Evolutionary conservation across 1,140 invertebrate genomes (phyloP).

Genomic region (Elysia chlorotica): DNA sequence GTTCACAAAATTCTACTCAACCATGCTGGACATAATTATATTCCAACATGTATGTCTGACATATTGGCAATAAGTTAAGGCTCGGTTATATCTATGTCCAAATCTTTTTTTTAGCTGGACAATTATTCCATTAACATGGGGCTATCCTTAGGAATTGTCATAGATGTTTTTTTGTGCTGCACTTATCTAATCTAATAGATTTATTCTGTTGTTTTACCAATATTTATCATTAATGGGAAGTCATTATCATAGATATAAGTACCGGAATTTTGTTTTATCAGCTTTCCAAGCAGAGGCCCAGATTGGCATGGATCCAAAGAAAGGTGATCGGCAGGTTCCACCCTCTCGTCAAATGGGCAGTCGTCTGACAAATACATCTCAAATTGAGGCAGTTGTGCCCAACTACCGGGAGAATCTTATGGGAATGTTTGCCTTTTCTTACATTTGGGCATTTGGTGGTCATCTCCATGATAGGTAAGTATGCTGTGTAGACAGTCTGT

Average conservation of each 20-base stretch:
- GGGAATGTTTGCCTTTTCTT: slow-evolving; percentile 57
- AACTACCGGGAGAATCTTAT: slow-evolving; percentile 53
- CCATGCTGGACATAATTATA: too few relatives aligned
- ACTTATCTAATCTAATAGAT: too few relatives aligned
- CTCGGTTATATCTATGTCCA: too few relatives aligned
- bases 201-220: too few relatives aligned
- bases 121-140: too few relatives aligned
- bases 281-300: background rate
- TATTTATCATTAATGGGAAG: too few relatives aligned
- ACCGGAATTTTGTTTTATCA: background rate
- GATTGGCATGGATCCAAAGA: slow-evolving; percentile 1
- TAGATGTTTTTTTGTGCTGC: background rate
- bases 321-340: background rate
- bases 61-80: too few relatives aligned
- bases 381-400: slow-evolving; percentile 48
- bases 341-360: slow-evolving; percentile 34
- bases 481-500: background rate
- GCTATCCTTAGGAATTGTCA: too few relatives aligned
- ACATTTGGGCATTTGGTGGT: slow-evolving; percentile 60
- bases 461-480: slow-evolving; percentile 57
- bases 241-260: too few relatives aligned
- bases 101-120: too few relatives aligned
- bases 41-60: too few relatives aligned
- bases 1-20: too few relatives aligned
- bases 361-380: slow-evolving; percentile 47